A percentile compares a stretch with the other conserved stretches of the same genome.
Evolutionary conservation across 2,797 vertebrate species (phyloP).

Genomic region (Gymnothorax javanicus): DNA sequence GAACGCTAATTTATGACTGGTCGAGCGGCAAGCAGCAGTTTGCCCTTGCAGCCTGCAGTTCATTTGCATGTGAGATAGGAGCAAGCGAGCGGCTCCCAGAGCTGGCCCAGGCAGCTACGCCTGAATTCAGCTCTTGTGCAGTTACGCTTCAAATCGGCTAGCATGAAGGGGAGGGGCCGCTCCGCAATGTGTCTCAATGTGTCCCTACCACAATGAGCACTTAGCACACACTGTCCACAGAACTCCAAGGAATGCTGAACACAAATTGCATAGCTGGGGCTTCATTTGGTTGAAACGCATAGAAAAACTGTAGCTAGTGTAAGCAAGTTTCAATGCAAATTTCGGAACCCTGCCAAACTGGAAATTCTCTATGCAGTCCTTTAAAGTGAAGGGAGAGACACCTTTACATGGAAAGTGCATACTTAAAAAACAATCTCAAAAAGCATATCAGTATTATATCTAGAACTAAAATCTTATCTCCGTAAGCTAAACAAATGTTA

Average conservation of each 20-base stretch:
- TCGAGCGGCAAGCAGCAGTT: slow-evolving; percentile 57
- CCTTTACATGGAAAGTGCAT: neutral
- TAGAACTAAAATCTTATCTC: too few relatives aligned
- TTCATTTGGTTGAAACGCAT: slow-evolving; percentile 9
- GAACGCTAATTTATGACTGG: slow-evolving; percentile 63
- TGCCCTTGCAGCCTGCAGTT: slow-evolving; percentile 46
- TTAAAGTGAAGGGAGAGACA: neutral
- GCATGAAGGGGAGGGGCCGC: neutral
- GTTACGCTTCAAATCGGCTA: neutral
- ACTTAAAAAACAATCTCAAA: too few relatives aligned
- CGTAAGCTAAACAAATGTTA: too few relatives aligned
- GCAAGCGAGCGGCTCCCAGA: neutral
- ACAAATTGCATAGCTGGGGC: slow-evolving; percentile 4
- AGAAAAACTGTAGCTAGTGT: slow-evolving; percentile 6
- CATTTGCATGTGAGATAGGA: slow-evolving; percentile 51
- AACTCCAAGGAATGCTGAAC: neutral
- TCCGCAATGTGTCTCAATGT: neutral
- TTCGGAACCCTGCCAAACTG: neutral
- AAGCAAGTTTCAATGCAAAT: neutral
- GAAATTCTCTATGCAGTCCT: neutral
- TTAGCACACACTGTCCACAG: neutral
- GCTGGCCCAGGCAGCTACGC: neutral
- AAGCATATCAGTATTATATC: too few relatives aligned
- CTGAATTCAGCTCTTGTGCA: slow-evolving; percentile 31
- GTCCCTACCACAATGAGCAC: neutral